A percentile compares a stretch with the other conserved stretches of the same genome.
Conservation (phyloP, 2,888 invertebrate genomes). For the Tipula vernalis region DNA sequence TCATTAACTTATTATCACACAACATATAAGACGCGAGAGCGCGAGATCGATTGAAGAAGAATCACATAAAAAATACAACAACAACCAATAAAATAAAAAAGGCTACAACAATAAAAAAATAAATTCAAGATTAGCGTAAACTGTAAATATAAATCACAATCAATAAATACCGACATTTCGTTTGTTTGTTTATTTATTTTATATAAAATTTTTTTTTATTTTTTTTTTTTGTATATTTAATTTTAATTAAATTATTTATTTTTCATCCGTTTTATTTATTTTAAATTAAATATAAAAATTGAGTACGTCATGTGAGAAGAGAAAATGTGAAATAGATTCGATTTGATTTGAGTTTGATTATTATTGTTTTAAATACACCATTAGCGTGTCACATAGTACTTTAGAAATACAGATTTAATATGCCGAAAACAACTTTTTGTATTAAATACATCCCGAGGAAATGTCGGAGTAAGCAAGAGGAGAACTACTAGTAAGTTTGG, state of each 20-base stretch:
- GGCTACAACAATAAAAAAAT: not conserved
- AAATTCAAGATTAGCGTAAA: not conserved
- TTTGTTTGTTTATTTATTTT: not conserved
- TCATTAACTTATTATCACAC: not conserved
- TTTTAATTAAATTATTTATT: conserved; percentile 4
- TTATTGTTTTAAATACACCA: too few relatives aligned
- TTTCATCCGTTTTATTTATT: not conserved
- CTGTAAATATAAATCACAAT: conserved; percentile 4
- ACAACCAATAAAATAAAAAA: not conserved
- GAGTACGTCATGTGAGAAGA: not conserved
- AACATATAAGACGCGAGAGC: not conserved
- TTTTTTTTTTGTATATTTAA: not conserved
- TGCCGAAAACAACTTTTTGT: too few relatives aligned
- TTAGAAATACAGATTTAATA: too few relatives aligned
- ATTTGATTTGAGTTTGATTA: not conserved
- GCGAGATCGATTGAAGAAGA: not conserved
- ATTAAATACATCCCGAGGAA: too few relatives aligned
- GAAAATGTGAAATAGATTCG: not conserved
- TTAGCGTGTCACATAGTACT: too few relatives aligned
- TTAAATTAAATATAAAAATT: not conserved
- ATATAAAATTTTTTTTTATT: not conserved
- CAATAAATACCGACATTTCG: not conserved
- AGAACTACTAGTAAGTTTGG: too few relatives aligned
- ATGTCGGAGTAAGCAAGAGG: too few relatives aligned
- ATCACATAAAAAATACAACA: not conserved